Percentiles rank a stretch among this genome's conserved stretches.
phyloP scores from a whole-genome alignment of 2,113 vertebrate species.

The Tychaedon coryphoeus region DNA sequence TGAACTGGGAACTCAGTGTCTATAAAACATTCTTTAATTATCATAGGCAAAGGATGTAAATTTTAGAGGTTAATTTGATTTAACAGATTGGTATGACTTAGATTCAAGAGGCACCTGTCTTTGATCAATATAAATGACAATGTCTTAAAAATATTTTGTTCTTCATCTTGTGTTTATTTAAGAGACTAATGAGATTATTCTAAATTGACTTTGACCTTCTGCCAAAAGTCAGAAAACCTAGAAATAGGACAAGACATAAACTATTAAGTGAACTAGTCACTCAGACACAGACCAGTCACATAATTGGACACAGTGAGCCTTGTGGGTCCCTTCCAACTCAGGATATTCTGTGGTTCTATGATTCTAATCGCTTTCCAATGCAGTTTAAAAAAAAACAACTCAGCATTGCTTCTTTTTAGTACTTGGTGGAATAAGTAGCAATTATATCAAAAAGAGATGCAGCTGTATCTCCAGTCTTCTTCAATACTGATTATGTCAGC shows the following conservation, averaged over 20 bases:
- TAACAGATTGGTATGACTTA: not conserved
- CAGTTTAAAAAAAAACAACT: not conserved
- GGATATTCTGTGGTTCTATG: too few relatives aligned
- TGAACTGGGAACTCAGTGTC: not conserved
- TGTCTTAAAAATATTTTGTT: not conserved
- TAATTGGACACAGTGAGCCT: not conserved
- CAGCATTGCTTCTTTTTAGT: not conserved
- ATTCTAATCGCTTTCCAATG: not conserved
- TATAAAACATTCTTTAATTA: not conserved
- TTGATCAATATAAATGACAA: not conserved
- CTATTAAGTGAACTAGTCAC: not conserved
- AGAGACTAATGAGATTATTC: not conserved
- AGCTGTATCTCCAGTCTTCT: not conserved
- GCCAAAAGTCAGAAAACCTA: not conserved
- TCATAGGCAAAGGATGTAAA: not conserved
- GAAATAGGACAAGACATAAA: not conserved
- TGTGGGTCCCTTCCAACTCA: not conserved
- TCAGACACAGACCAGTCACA: not conserved
- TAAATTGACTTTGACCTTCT: not conserved
- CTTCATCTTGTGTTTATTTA: not conserved
- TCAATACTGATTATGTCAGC: not conserved
- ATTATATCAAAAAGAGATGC: not conserved
- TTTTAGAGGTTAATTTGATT: conserved; percentile 23
- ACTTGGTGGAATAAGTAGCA: not conserved
- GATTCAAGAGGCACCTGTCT: not conserved